Percentiles rank a stretch among this genome's conserved stretches.
phyloP scores from a whole-genome alignment of 2,113 vertebrate species.

The Agelaius phoeniceus region DNA sequence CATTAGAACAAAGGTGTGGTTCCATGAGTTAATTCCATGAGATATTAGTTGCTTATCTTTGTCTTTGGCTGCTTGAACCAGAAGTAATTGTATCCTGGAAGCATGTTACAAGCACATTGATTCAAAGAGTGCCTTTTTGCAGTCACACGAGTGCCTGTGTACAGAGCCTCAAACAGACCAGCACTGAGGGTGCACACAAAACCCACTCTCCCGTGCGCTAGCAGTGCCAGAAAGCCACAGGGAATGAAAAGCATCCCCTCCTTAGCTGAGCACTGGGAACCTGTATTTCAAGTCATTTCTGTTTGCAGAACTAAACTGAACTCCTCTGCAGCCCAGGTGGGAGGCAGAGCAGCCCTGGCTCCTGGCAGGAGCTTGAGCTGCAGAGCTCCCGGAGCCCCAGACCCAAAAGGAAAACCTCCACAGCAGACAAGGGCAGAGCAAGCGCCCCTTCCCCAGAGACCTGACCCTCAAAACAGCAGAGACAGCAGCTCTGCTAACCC shows the following conservation, averaged over 20 bases:
- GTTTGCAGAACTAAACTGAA: conserved; percentile 51
- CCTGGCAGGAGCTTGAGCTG: not conserved
- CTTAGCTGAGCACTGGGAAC: not conserved
- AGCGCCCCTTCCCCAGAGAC: not conserved
- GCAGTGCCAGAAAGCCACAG: conserved; percentile 35
- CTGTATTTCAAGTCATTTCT: conserved; percentile 60
- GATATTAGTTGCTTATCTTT: not conserved
- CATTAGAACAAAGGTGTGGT: not conserved
- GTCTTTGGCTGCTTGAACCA: not conserved
- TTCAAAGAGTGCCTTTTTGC: not conserved
- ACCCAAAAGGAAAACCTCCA: not conserved
- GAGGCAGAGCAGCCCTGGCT: conserved; percentile 21
- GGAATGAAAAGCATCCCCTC: conserved; percentile 6
- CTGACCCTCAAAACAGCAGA: not conserved
- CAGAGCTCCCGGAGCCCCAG: not conserved
- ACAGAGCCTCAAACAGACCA: not conserved
- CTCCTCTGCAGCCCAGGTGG: conserved; percentile 22
- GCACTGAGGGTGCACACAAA: not conserved
- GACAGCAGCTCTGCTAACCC: not conserved
- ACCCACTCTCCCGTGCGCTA: not conserved
- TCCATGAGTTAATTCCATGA: not conserved
- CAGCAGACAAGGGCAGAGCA: not conserved
- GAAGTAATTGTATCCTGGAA: not conserved
- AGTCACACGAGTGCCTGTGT: fast-evolving
- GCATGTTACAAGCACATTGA: not conserved